Evolutionary conservation across 1,140 invertebrate species (phyloP).

Genomic region (Philaenus spumarius): DNA sequence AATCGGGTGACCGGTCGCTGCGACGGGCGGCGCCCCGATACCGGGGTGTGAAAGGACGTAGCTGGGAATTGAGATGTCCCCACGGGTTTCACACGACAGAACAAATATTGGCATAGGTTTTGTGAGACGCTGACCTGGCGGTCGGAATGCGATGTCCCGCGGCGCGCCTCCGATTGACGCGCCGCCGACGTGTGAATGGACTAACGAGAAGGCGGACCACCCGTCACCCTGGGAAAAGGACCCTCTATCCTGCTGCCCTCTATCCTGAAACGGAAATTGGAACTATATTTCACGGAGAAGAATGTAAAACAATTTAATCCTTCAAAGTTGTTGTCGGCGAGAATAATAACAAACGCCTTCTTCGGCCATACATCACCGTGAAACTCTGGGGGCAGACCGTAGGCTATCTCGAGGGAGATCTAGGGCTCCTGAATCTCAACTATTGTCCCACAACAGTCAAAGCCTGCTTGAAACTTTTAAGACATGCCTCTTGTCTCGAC

Average conservation of each 20-base stretch:
- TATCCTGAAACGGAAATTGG: slow-evolving; percentile 5
- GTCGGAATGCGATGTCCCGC: slow-evolving; percentile 4
- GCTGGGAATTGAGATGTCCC: background rate
- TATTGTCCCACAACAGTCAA: no score
- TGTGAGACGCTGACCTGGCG: no score
- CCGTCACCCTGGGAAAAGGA: no score
- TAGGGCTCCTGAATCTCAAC: no score
- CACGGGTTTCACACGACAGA: no score
- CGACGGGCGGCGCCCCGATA: background rate
- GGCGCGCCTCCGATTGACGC: background rate
- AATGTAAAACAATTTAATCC: slow-evolving; percentile 19
- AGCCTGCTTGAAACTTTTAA: no score
- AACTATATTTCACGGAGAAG: slow-evolving; percentile 15
- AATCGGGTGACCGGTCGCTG: no score
- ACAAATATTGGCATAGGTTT: background rate
- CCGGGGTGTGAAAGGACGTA: background rate
- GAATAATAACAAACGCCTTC: slow-evolving; percentile 20
- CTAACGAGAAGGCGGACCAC: background rate
- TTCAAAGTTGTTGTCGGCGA: slow-evolving; percentile 11
- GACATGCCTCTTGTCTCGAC: no score
- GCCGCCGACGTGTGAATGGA: slow-evolving; percentile 26
- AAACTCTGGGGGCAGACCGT: no score
- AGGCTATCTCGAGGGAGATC: no score
- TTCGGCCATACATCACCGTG: no score
- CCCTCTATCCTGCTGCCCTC: no score